Base-by-base conservation (phyloP, 2,113 vertebrate species). In the Athene cunicularia region DNA sequence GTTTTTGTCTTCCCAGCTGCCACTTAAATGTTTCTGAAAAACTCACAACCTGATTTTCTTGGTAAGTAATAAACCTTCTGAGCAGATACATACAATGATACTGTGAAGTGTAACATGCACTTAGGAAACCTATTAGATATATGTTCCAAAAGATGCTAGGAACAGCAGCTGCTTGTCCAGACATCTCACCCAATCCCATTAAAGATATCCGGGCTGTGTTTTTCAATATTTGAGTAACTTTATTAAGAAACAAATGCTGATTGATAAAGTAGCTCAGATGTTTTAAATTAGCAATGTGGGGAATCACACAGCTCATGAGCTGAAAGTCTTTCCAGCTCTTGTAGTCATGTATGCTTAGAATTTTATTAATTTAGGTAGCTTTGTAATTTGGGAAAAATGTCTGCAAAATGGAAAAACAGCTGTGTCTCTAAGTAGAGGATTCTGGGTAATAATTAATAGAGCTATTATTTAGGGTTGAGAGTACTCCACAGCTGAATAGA, bases 371-470 rank as follows among this genome's bases (percentile, higher is more conserved):
- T 84, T 91, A 82, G 18, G 70, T 87, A 64, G 73, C 30, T 94
- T 79, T 84, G 59, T 86, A 84, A 91, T 87, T 91, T 81, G 60
- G 82, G 80, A 82, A 81, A 96, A 94, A 87, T 87, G 50, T 64
- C 89, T 82, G 84, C 1, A 3, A 84, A 79, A 90, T 8, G 21
- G 67, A 80, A 91, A 70, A 96, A 26, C 93, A 95, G 70, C 80
- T 95, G 86, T 63, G 80, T 11, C 59, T 88, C 41, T 64, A 93
- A 41, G 59, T 22, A 91, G 80, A 85, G 56, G 30, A 80, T 80
- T 75, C 52, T 96, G 93, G 81, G 80, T 89, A 96, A 79, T 95
- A 94, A 93, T 86, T 96, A 96, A 90, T 94, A 93, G 88, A 88
- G 77, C 35, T 94, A 7, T 97, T 96, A 81, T 90, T 95, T 88